A percentile compares a stretch with the other conserved stretches of the same genome.
These are phyloP conservation scores for Ichneumoninae sp. DNA, from an alignment of 2,888 invertebrate genomes.

Conservation along the genomic window DNA sequence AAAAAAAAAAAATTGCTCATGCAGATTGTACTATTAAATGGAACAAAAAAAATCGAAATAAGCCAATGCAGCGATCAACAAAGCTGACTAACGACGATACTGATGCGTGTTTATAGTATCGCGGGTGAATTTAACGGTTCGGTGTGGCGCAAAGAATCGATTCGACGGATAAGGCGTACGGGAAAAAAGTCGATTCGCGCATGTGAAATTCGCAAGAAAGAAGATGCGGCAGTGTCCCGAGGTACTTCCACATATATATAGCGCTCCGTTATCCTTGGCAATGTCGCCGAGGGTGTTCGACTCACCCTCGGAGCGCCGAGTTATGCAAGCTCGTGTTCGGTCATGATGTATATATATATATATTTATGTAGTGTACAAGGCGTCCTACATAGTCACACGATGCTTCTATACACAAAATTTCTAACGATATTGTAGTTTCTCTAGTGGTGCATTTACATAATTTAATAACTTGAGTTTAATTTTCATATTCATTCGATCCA, in stretches of 20 bases:
- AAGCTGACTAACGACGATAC: constrained; percentile 44
- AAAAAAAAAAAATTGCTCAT: constrained; percentile 43
- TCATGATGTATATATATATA: background rate
- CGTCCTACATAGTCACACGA: constrained; percentile 51
- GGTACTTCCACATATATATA: constrained; percentile 17
- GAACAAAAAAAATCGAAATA: constrained; percentile 31
- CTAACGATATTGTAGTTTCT: constrained; percentile 44
- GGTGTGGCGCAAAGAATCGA: constrained; percentile 51
- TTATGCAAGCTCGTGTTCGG: constrained; percentile 47
- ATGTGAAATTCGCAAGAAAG: constrained; percentile 4
- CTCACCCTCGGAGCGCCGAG: constrained; percentile 7
- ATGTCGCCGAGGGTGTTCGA: constrained; percentile 4
- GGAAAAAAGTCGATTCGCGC: constrained; percentile 18
- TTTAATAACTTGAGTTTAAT: constrained; percentile 3
- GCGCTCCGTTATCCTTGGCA: constrained; percentile 19
- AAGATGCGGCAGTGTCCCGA: constrained; percentile 18
- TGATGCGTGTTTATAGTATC: constrained; percentile 38
- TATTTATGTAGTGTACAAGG: constrained; percentile 58
- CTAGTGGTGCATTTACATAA: constrained; percentile 48
- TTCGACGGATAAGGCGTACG: background rate
- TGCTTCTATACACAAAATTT: constrained; percentile 63
- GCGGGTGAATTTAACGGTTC: constrained; percentile 51
- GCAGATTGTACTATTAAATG: constrained; percentile 39
- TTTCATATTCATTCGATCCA: constrained; percentile 4
- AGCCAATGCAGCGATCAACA: constrained; percentile 63